Evolutionary conservation across 2,113 vertebrate species (phyloP).

Genomic region (Saimiri boliviensis): DNA sequence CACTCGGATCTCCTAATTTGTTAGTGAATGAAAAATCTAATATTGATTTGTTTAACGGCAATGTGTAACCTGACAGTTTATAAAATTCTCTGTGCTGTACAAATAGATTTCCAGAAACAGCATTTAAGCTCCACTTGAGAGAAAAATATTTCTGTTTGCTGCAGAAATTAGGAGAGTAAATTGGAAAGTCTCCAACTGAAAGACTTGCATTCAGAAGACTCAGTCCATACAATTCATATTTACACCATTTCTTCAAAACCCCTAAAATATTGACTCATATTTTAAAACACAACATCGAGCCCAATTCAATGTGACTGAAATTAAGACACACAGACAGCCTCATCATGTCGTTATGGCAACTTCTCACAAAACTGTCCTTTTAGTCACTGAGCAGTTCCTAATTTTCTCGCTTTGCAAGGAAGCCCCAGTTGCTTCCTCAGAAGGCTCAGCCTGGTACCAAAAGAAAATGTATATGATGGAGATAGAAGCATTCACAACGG

Average conservation of each 20-base stretch:
- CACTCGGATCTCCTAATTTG: constrained; percentile 54
- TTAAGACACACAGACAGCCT: constrained; percentile 60
- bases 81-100: constrained; percentile 66
- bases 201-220: constrained; percentile 62
- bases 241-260: constrained; percentile 72
- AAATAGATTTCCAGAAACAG: constrained; percentile 76
- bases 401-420: constrained; percentile 71
- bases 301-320: constrained; percentile 67
- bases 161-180: constrained; percentile 67
- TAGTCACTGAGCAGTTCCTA: constrained; percentile 70
- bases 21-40: constrained; percentile 52
- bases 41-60: constrained; percentile 71
- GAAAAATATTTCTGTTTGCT: constrained; percentile 70
- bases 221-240: constrained; percentile 66
- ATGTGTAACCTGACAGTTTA: constrained; percentile 64
- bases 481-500: constrained; percentile 67
- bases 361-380: constrained; percentile 69
- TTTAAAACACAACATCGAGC: constrained; percentile 68
- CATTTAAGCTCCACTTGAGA: constrained; percentile 72
- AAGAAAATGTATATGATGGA: constrained; percentile 53
- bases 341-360: constrained; percentile 66
- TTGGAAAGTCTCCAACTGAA: constrained; percentile 76
- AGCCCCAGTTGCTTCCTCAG: constrained; percentile 55
- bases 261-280: constrained; percentile 73
- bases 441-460: constrained; percentile 60